Evolutionary conservation across 2,888 invertebrate genomes (phyloP), one percentile per base, ranked within the genome.

Genomic region (Eremobia ochroleuca): DNA sequence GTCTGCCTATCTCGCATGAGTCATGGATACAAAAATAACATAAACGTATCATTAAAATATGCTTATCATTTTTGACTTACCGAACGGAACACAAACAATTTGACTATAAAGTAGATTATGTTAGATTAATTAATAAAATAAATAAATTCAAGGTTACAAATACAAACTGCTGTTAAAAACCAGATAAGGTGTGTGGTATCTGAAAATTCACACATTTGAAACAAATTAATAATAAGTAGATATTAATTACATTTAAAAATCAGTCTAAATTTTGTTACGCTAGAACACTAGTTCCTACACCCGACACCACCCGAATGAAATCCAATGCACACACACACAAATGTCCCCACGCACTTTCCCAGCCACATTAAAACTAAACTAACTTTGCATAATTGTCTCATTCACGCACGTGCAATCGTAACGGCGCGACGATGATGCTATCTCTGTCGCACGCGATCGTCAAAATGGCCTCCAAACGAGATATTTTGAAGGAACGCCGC

Each of bases 391-490:
- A 96, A 96, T 94, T 95, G 96, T 97, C 97, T 96, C 96, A 94
- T 95, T 97, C 96, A 93, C 96, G 94, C 96, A 93, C 94, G 92
- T 90, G 88, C 91, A 87, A 90, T 91, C 90, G 94, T 93, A 92
- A 93, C 88, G 90, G 90, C 83, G 86, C 83, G 79, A 81, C 85
- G 85, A 86, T 92, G 85, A 83, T 89, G 92, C 94, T 93, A 89
- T 97, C 96, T 94, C 95, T 89, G 86, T 97, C 93, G 82, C 93
- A 88, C 97, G 85, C 94, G 93, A 93, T 96, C 96, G 95, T 97
- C 96, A 97, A 97, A 97, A 97, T 97, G 97, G 97, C 96, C 95
- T 96, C 97, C 96, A 96, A 96, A 97, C 96, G 96, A 96, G 96
- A 96, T 96, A 95, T 97, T 97, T 96, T 96, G 97, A 97, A 96